Base-by-base conservation (phyloP, 2,797 vertebrate species). In the Syngnathus acus region DNA sequence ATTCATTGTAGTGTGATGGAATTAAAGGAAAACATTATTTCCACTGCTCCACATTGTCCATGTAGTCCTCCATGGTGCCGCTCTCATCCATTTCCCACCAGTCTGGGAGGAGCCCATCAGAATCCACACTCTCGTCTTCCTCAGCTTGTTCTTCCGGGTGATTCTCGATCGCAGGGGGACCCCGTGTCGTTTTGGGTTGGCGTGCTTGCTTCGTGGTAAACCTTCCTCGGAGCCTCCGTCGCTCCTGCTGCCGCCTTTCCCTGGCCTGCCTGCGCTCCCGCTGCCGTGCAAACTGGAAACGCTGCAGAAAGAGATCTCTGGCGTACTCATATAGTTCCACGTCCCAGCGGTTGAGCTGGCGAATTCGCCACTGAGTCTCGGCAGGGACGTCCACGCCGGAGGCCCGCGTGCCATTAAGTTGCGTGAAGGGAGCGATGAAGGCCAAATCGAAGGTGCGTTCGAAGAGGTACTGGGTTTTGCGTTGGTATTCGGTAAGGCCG, bases 391-490 rank as follows among this genome's bases (percentile, higher is more conserved):
- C 97, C 14, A 97, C 93, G 0, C 93, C 94, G 78, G 96, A 94
- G 0, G 92, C 92, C 4, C 95, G 93, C 19, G 97, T 99, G 82
- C 95, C 96, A 0, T 98, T 99, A 72, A 96, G 94, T 82, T 98
- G 96, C 0, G 93, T 98, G 90, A 99, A 99, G 0, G 95, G 95
- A 0, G 94, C 92, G 38, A 98, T 98, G 88, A 99, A 99, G 80
- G 93, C 94, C 90, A 98, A 90, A 77, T 89, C 93, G 87, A 99
- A 99, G 60, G 95, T 97, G 66, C 94, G 94, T 80, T 99, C 96
- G 37, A 99, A 99, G 69, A 99, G 89, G 78, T 98, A 98, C 86
- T 98, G 97, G 69, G 96, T 98, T 85, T 99, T 98, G 19, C 97
- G 93, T 81, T 99, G 97, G 83, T 96, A 98, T 68, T 99, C 97